Percentiles rank a stretch among this genome's conserved stretches.
Evolutionary conservation across 2,888 invertebrate genomes (phyloP).

Genomic region (Corythucha ciliata): DNA sequence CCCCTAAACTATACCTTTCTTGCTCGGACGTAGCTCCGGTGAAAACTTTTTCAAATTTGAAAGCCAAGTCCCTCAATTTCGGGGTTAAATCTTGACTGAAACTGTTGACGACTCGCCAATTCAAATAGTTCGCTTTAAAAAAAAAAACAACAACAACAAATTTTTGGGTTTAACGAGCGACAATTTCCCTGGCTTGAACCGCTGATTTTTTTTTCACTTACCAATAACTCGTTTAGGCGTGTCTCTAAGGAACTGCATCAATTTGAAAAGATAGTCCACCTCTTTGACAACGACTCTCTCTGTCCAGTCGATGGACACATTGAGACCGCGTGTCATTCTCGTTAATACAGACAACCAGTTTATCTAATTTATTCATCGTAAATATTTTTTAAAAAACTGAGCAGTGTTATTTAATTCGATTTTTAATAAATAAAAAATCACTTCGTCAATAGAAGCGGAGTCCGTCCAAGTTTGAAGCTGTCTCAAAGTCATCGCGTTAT

Average conservation of each 20-base stretch:
- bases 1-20: conserved; percentile 47
- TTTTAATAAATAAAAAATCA: conserved; percentile 10
- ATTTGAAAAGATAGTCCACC: conserved; percentile 53
- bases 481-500: conserved; percentile 39
- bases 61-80: conserved; percentile 44
- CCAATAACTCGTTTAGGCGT: conserved; percentile 50
- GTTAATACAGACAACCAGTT: conserved; percentile 54
- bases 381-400: conserved; percentile 1
- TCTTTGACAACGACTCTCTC: conserved; percentile 59
- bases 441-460: conserved; percentile 28
- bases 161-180: neutral
- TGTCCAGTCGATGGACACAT: conserved; percentile 45
- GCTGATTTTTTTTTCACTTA: conserved; percentile 37
- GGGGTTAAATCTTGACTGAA: conserved; percentile 47
- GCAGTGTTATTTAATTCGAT: neutral
- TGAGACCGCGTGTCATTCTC: conserved; percentile 51
- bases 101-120: conserved; percentile 61
- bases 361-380: conserved; percentile 44
- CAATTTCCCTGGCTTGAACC: no score
- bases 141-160: no score
- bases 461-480: conserved; percentile 39
- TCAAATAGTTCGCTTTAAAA: conserved; percentile 57
- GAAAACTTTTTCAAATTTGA: conserved; percentile 55
- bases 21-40: conserved; percentile 55
- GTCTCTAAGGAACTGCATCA: conserved; percentile 47